Evolutionary conservation across 2,797 vertebrate genomes (phyloP).

Genomic region (Peromyscus nudipes): DNA sequence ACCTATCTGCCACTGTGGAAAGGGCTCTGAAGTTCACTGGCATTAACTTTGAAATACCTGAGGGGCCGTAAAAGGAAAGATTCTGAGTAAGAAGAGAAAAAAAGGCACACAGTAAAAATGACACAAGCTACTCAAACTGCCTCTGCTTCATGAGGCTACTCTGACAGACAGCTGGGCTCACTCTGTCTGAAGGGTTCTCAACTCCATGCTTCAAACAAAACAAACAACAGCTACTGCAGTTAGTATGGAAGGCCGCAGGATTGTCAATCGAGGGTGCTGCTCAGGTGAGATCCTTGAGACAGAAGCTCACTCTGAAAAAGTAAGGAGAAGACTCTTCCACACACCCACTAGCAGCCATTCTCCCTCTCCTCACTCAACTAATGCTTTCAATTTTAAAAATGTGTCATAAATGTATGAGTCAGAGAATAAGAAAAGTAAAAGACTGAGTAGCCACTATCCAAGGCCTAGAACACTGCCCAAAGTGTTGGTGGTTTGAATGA

Average conservation of each 20-base stretch:
- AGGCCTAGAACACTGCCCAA: not conserved
- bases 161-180: not conserved
- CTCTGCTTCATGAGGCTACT: not conserved
- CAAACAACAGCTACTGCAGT: not conserved
- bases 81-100: constrained; percentile 23
- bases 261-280: not conserved
- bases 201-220: not conserved
- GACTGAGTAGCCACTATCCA: not conserved
- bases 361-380: not conserved
- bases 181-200: constrained; percentile 1
- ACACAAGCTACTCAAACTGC: not conserved
- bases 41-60: constrained; percentile 29
- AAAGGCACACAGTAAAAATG: not conserved
- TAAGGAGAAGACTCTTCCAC: not conserved
- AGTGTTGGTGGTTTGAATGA: not conserved
- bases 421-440: constrained; percentile 35
- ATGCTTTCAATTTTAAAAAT: not conserved
- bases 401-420: not conserved
- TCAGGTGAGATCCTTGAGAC: not conserved
- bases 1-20: not conserved
- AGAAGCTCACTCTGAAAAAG: not conserved
- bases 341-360: not conserved
- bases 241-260: not conserved
- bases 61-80: not conserved
- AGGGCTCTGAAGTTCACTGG: constrained; percentile 4